Evolutionary conservation across 37 sponge, comb jelly and placozoan genomes (phyloP), one percentile per base, ranked within the genome.

Genomic region (Ianthella basta): DNA sequence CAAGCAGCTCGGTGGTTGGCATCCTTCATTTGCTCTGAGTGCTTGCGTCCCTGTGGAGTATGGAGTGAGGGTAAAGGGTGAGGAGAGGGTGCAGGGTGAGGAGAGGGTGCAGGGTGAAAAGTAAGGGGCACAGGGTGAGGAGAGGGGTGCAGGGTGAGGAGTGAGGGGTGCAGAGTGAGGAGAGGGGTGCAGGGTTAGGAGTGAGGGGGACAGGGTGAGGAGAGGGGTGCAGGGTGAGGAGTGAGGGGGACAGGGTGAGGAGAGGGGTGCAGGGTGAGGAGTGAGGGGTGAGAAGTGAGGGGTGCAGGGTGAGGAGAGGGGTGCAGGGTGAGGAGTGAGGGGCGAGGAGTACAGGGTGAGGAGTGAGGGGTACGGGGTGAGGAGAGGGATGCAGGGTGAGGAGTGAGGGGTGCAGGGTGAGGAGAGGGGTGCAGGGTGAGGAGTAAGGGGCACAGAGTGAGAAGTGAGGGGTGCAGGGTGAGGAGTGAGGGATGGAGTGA

Each of bases 21-120:
- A 33, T 91, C 92, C 38, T 89, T 81, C 92, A 95, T 95, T 77
- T 89, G 89, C 59, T 86, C 83, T 25, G 93, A 85, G 80, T 92
- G 88, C 70, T 80, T 33, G 23, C 87, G 82, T 32, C 94, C 94
- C 94, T 93, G 53, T 29, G 84, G 29, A 0, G 12, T 50, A 63
- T 36, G 10, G 5, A 44, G 84, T 4, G 12, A 24, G 72, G 54
- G 23, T 40, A 83, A 4, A 15, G 4, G 12, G 50, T 3, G 50
- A 44, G 3, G 50, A 44, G 50, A 8, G 50, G 3, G 50, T 8
- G 8, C 6, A 8, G 50, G 50, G 50, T 10, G 50, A 8, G 8
- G 50, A 10, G 6, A 44, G 50, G 50, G 50, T 3, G 3, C 6
- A 44, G 50, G 50, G 50, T 44, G 50, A 3, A 44, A 8, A 8